Evolutionary conservation across 2,113 vertebrate genomes (phyloP).

Genomic region (Columba janthina): DNA sequence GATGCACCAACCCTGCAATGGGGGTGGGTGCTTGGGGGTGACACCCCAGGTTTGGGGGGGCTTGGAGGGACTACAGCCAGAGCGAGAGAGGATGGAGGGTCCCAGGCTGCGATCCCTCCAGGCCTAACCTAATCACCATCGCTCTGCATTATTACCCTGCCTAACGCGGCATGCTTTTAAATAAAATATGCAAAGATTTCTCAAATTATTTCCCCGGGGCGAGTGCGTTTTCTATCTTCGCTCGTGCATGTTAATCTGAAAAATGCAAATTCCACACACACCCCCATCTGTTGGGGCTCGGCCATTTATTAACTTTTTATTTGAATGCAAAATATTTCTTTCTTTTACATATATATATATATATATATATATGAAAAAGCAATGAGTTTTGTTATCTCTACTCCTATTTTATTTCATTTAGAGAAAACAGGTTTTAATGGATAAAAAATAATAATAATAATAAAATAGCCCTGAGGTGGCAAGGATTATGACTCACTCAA

Average conservation of each 20-base stretch:
- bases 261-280: conserved; percentile 79
- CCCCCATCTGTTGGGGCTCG: conserved; percentile 72
- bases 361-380: background rate
- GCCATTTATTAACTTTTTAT: conserved; percentile 71
- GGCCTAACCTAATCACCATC: conserved; percentile 76
- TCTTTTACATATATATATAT: background rate
- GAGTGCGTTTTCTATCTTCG: conserved; percentile 68
- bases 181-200: conserved; percentile 87
- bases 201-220: conserved; percentile 80
- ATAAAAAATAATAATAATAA: background rate
- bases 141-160: conserved; percentile 81
- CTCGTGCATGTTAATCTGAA: conserved; percentile 81
- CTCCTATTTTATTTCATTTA: conserved; percentile 23
- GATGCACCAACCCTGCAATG: fast-evolving
- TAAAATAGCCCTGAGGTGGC: background rate
- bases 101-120: conserved; percentile 62
- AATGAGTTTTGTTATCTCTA: conserved; percentile 35
- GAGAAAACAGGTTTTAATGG: conserved; percentile 40
- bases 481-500: conserved; percentile 25
- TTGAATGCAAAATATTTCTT: conserved; percentile 27
- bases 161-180: conserved; percentile 80
- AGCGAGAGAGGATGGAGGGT: background rate
- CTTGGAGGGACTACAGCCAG: background rate
- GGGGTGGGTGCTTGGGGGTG: background rate
- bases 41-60: background rate